A percentile compares a stretch with the other conserved stretches of the same genome.
Conservation (phyloP, 2,113 vertebrate genomes). For the Cheilinus undulatus region DNA sequence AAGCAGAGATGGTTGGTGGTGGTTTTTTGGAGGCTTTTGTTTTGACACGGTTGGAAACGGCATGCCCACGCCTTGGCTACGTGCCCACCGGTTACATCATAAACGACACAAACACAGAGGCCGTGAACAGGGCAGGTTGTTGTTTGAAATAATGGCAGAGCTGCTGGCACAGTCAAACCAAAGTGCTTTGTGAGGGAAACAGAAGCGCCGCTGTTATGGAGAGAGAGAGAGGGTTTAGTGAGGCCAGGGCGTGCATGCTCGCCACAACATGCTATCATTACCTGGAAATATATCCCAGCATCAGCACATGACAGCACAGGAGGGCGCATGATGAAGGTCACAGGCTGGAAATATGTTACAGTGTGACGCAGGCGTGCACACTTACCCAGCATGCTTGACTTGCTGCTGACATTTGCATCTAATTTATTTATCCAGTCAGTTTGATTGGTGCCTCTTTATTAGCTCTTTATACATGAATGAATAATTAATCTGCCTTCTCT, state of each 20-base stretch:
- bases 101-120: constrained; percentile 57
- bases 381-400: constrained; percentile 12
- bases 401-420: constrained; percentile 7
- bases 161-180: constrained; percentile 23
- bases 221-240: not conserved
- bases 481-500: constrained; percentile 18
- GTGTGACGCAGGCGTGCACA: constrained; percentile 22
- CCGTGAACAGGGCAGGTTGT: constrained; percentile 43
- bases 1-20: constrained; percentile 27
- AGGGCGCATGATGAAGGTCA: constrained; percentile 71
- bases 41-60: constrained; percentile 53
- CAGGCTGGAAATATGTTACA: constrained; percentile 12
- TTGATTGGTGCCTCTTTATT: constrained; percentile 13
- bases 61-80: constrained; percentile 46
- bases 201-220: constrained; percentile 5
- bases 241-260: constrained; percentile 20
- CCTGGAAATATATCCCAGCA: constrained; percentile 59
- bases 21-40: constrained; percentile 43
- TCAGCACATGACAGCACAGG: constrained; percentile 63
- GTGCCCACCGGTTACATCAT: constrained; percentile 59
- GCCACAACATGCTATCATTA: constrained; percentile 49
- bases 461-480: constrained; percentile 13
- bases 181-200: constrained; percentile 30
- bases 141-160: constrained; percentile 32
- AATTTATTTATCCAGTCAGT: constrained; percentile 18